These are phyloP conservation scores for Machimus rusticus DNA, from an alignment of 2,888 invertebrate species.

Conservation along the genomic window DNA sequence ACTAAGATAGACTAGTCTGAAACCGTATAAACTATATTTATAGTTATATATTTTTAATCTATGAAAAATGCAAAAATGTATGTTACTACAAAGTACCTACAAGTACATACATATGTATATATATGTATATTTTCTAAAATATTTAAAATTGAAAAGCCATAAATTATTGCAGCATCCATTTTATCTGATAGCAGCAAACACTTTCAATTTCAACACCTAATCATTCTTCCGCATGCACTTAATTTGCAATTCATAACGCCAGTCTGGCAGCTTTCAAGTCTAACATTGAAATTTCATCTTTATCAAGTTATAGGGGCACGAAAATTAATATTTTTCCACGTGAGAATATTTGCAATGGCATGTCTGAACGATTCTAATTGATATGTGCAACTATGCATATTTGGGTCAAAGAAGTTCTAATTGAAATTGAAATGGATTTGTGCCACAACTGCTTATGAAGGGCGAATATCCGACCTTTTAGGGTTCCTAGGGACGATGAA, in stretches of 20 bases:
- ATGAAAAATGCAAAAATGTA: too few relatives aligned
- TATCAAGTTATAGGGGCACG: not conserved
- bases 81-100: too few relatives aligned
- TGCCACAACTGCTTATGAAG: not conserved
- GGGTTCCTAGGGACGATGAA: not conserved
- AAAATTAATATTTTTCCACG: not conserved
- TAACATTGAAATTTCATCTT: not conserved
- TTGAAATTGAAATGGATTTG: not conserved
- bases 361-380: not conserved
- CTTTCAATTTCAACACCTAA: not conserved
- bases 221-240: not conserved
- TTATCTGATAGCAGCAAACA: not conserved
- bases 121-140: too few relatives aligned
- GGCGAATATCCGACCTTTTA: not conserved
- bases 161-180: not conserved
- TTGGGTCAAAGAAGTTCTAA: not conserved
- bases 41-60: too few relatives aligned
- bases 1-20: too few relatives aligned
- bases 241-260: not conserved
- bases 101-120: too few relatives aligned
- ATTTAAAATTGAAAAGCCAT: not conserved
- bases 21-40: too few relatives aligned
- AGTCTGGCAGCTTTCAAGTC: not conserved
- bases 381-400: not conserved
- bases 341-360: not conserved